A percentile compares a stretch with the other conserved stretches of the same genome.
These are phyloP conservation scores for Hydrotaea cyrtoneurina DNA, from an alignment of 2,888 invertebrate species.

Conservation along the genomic window DNA sequence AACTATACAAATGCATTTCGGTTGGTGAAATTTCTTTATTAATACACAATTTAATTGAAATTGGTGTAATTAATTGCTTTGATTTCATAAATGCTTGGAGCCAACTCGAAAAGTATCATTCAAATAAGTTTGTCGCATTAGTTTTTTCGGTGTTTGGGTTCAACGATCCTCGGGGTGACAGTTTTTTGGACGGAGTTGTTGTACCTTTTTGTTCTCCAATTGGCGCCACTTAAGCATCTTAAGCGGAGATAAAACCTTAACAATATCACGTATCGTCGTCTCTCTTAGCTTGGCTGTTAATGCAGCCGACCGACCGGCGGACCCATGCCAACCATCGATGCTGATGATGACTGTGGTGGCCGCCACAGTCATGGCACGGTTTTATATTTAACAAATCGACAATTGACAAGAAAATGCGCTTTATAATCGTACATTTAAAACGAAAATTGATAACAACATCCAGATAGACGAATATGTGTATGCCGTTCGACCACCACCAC, in stretches of 20 bases:
- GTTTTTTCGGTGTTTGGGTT: slow-evolving; percentile 18
- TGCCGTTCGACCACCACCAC: neutral
- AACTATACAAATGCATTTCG: neutral
- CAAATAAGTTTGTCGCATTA: neutral
- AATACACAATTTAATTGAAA: slow-evolving; percentile 19
- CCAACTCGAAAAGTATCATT: neutral
- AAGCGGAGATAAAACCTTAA: slow-evolving; percentile 71
- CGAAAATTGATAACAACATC: slow-evolving; percentile 69
- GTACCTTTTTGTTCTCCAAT: slow-evolving; percentile 45
- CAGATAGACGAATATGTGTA: slow-evolving; percentile 19
- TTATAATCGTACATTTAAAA: slow-evolving; percentile 78
- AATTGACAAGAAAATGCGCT: slow-evolving; percentile 79
- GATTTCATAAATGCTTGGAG: neutral
- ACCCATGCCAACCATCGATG: slow-evolving; percentile 9
- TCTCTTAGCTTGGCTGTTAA: slow-evolving; percentile 16
- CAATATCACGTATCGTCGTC: slow-evolving; percentile 5
- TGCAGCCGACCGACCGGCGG: slow-evolving; percentile 26
- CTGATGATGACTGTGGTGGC: slow-evolving; percentile 33
- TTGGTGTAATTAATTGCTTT: slow-evolving; percentile 43
- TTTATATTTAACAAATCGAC: slow-evolving; percentile 74
- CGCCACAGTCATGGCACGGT: slow-evolving; percentile 46
- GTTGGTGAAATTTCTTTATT: slow-evolving; percentile 16
- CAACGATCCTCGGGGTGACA: slow-evolving; percentile 51
- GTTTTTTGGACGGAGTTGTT: slow-evolving; percentile 31
- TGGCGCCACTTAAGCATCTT: slow-evolving; percentile 77